phyloP scores from a whole-genome alignment of 2,113 vertebrate genomes.

The Anser brachyrhynchus region DNA sequence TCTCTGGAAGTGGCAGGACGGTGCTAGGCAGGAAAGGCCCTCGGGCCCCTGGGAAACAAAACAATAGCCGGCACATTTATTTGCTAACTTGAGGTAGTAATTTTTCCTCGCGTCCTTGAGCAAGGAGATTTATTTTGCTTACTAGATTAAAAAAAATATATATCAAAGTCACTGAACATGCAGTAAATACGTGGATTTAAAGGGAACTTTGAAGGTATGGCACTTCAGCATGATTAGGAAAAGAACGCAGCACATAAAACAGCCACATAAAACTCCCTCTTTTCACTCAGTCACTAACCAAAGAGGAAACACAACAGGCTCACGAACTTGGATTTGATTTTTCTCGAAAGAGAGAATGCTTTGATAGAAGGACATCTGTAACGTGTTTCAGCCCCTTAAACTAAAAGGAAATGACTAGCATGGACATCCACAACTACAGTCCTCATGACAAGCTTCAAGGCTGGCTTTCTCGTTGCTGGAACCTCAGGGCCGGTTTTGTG shows the following conservation, averaged over 20 bases:
- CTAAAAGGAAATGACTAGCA: not conserved
- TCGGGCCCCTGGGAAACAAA: not conserved
- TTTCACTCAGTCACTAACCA: not conserved
- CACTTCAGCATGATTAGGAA: not conserved
- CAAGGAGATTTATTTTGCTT: not conserved
- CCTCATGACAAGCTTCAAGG: not conserved
- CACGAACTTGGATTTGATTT: not conserved
- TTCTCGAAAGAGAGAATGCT: not conserved
- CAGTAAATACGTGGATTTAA: not conserved
- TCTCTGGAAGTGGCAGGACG: not conserved
- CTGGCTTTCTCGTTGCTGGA: not conserved
- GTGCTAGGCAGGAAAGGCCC: not conserved
- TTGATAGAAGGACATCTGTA: not conserved
- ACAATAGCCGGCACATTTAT: not conserved
- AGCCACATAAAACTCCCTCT: not conserved
- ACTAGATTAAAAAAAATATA: not conserved
- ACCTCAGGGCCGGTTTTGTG: not conserved
- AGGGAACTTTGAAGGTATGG: not conserved
- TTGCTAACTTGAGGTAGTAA: not conserved
- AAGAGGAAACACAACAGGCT: not conserved
- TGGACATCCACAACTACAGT: not conserved
- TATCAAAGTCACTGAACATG: not conserved
- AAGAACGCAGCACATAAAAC: not conserved
- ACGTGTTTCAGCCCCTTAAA: not conserved
- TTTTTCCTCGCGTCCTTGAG: not conserved